Base-by-base conservation (phyloP, 2,888 invertebrate genomes). In the Lycophotia porphyrea region DNA sequence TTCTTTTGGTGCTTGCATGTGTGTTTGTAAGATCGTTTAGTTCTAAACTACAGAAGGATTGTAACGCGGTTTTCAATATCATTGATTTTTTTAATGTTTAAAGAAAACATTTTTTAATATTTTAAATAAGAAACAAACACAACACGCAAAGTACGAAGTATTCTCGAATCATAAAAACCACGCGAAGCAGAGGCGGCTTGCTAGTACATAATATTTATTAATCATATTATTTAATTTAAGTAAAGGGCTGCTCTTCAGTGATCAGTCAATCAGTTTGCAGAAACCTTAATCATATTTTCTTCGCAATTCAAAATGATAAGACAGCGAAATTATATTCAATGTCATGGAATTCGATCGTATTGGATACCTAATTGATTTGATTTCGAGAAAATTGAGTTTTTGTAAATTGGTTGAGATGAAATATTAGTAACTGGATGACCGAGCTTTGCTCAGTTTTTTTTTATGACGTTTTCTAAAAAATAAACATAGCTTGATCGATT, bases 321-420 rank as follows among this genome's bases (percentile, higher is more conserved):
- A 67, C 42, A 42, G 7, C n/a, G 36, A 21, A 42, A 58, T 49
- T 9, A 15, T 39, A 39, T 34, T 55, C 18, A 63, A 64, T 67
- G 18, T 64, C 39, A 27, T 42, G 24, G 52, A 36, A 73, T 61
- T 39, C 21, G 24, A 31, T 66, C 58, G 8, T 60, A 2, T 39
- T n/a, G 21, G 31, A 42, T 42, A 34, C 27, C 15, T n/a, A 49
- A 55, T 58, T 77, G 13, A 65, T 76, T 49, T 52, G 36, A 63
- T 47, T 67, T 78, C 7, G 5, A 47, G 13, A 61, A 34, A 24
- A 65, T 44, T 65, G 65, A 31, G 0, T 42, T 64, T 3, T 58
- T 31, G 8, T 31, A 27, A 27, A 18, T 31, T 58, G 18, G 18
- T 31, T 60, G 34, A 58, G 21, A 58, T 58, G 11, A 49, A 49